Percentiles rank a stretch among this genome's conserved stretches.
Conservation (phyloP, 2,888 invertebrate species). For the Cryptocephalus moraei region DNA sequence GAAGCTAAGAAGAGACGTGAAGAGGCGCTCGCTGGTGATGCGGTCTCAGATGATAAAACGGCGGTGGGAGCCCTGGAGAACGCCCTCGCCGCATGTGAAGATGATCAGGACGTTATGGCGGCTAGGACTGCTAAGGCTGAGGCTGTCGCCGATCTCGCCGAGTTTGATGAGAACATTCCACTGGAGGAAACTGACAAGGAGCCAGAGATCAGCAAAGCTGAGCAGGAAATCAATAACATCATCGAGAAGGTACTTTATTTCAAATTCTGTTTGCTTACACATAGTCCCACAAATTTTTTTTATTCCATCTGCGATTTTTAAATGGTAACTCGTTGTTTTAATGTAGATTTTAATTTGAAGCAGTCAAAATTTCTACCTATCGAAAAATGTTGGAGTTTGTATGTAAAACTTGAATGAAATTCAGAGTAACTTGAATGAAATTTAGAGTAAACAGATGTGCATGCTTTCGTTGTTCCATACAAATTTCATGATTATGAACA, state of each 20-base stretch:
- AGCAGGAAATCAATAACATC: conserved; percentile 59
- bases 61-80: conserved; percentile 61
- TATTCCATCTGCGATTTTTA: no score
- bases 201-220: conserved; percentile 59
- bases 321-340: no score
- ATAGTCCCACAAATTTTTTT: no score
- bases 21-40: conserved; percentile 23
- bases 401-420: no score
- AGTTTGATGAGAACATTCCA: conserved; percentile 92
- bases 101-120: conserved; percentile 89
- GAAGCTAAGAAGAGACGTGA: conserved; percentile 38
- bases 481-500: no score
- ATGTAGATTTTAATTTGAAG: no score
- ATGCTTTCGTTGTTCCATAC: no score
- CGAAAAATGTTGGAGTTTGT: no score
- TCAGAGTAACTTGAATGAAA: no score
- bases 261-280: neutral
- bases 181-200: conserved; percentile 56
- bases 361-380: no score
- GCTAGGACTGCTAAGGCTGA: conserved; percentile 84
- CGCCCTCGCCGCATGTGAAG: conserved; percentile 86
- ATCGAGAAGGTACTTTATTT: conserved; percentile 52
- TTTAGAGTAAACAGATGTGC: no score
- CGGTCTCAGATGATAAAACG: conserved; percentile 43
- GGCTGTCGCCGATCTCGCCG: conserved; percentile 79